Conservation (phyloP, 2,797 vertebrate species). For the Oryzias dopingdopingensis region DNA sequence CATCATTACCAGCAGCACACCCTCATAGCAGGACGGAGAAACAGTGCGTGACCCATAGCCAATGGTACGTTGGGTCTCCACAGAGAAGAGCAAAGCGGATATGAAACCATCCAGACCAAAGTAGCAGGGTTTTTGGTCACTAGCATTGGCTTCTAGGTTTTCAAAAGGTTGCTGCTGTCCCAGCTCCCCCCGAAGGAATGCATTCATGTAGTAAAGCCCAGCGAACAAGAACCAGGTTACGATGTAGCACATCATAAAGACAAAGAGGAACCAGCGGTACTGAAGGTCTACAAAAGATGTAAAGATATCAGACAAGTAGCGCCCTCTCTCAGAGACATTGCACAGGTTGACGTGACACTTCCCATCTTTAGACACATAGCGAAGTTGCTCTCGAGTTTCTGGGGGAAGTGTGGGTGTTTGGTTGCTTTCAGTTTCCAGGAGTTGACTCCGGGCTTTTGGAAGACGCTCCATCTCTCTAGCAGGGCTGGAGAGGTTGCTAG, state of each 20-base stretch:
- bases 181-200: slow-evolving; percentile 32
- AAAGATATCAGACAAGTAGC: slow-evolving; percentile 53
- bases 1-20: slow-evolving; percentile 41
- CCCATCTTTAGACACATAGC: slow-evolving; percentile 50
- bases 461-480: slow-evolving; percentile 31
- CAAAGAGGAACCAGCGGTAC: slow-evolving; percentile 42
- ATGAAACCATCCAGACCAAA: slow-evolving; percentile 38
- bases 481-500: slow-evolving; percentile 35
- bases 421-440: slow-evolving; percentile 39
- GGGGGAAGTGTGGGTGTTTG: slow-evolving; percentile 39
- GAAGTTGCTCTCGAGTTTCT: slow-evolving; percentile 39
- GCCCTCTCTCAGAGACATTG: slow-evolving; percentile 40
- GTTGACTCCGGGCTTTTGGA: slow-evolving; percentile 40
- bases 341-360: slow-evolving; percentile 48
- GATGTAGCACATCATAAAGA: slow-evolving; percentile 49
- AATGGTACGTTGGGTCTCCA: slow-evolving; percentile 47
- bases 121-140: slow-evolving; percentile 18
- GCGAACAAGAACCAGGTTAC: slow-evolving; percentile 46
- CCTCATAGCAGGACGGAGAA: slow-evolving; percentile 28
- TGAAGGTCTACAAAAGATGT: slow-evolving; percentile 39
- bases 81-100: slow-evolving; percentile 43
- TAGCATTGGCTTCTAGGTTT: neutral
- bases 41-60: slow-evolving; percentile 43
- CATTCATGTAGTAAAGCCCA: slow-evolving; percentile 36
- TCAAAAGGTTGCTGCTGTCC: neutral